Evolutionary conservation across 2,113 vertebrate species (phyloP).

Genomic region (Ptilonorhynchus violaceus): DNA sequence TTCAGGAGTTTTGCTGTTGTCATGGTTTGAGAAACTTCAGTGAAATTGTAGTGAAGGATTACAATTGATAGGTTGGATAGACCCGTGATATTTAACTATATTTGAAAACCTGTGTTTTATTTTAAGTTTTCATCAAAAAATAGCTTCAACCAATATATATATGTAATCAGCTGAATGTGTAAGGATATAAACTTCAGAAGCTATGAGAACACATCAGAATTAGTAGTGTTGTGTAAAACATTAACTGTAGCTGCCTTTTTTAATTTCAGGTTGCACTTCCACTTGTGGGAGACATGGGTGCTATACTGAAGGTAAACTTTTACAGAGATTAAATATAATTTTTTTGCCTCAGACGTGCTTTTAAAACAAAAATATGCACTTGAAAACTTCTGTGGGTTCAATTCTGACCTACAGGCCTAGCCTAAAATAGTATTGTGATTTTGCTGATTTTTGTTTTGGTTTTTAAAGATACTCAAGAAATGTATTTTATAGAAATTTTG

Average conservation of each 20-base stretch:
- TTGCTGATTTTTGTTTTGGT: neutral
- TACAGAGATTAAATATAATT: neutral
- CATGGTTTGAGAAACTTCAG: neutral
- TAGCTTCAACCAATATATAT: neutral
- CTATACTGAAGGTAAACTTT: constrained; percentile 86
- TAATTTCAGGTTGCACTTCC: constrained; percentile 88
- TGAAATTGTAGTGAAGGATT: neutral
- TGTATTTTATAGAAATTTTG: neutral
- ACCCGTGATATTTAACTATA: neutral
- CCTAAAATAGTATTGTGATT: neutral
- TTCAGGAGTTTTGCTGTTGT: neutral
- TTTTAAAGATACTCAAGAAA: neutral
- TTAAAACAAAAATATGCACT: neutral
- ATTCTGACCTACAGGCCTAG: neutral
- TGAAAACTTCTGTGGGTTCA: neutral
- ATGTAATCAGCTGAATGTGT: neutral
- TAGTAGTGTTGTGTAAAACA: neutral
- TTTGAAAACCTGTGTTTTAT: neutral
- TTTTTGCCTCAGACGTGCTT: neutral
- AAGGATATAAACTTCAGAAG: neutral
- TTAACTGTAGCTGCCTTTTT: neutral
- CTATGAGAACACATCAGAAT: neutral
- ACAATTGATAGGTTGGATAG: neutral
- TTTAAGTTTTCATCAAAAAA: neutral
- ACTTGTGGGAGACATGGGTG: constrained; percentile 89